Percentiles rank a stretch among this genome's conserved stretches.
phyloP scores from a whole-genome alignment of 2,888 invertebrate genomes.

The Patella depressa region DNA sequence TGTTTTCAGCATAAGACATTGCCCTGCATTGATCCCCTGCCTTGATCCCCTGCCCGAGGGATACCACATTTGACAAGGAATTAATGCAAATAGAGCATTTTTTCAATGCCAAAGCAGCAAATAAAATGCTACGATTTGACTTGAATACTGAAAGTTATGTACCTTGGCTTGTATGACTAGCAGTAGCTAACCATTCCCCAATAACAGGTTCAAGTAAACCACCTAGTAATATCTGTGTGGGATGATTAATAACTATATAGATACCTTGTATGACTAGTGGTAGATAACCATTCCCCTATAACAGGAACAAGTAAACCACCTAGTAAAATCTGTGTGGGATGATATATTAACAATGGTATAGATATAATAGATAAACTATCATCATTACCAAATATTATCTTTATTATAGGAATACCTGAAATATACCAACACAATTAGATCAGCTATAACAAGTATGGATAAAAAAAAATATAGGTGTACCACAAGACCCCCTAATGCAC shows the following conservation, averaged over 20 bases:
- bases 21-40: no score
- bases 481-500: no score
- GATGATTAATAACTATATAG: conserved; percentile 48
- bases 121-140: no score
- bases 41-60: no score
- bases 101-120: no score
- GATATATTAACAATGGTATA: conserved; percentile 66
- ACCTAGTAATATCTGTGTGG: conserved; percentile 66
- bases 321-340: conserved; percentile 66
- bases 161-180: conserved; percentile 32
- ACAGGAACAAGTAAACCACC: conserved; percentile 59
- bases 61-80: no score
- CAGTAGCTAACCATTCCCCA: conserved; percentile 49
- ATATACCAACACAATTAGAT: conserved; percentile 12
- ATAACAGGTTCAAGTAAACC: conserved; percentile 55
- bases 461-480: no score
- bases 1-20: no score
- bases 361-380: conserved; percentile 59
- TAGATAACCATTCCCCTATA: conserved; percentile 54
- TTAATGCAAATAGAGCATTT: no score
- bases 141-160: no score
- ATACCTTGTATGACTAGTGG: conserved; percentile 35
- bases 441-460: neutral
- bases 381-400: conserved; percentile 61
- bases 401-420: conserved; percentile 68